phyloP scores from a whole-genome alignment of 2,888 invertebrate species.

The Scaeva pyrastri region DNA sequence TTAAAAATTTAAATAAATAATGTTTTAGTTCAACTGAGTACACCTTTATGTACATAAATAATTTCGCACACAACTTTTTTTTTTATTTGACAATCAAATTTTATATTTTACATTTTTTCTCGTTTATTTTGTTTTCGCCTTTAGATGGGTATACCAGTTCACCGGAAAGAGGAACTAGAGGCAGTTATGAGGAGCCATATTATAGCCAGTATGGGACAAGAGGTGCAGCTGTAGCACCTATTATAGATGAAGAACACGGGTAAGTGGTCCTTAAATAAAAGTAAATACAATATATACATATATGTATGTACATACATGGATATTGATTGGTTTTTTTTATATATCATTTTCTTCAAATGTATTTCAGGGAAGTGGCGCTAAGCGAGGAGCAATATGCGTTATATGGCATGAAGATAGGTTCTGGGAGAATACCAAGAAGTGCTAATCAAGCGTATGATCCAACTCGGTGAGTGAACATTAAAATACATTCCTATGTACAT shows the following conservation, averaged over 20 bases:
- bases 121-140: slow-evolving; percentile 57
- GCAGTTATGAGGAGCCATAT: slow-evolving; percentile 93
- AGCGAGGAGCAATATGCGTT: slow-evolving; percentile 89
- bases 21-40: background rate
- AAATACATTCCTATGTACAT: background rate
- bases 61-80: background rate
- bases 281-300: background rate
- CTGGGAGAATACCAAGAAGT: slow-evolving; percentile 85
- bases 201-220: slow-evolving; percentile 91
- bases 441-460: slow-evolving; percentile 84
- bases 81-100: background rate
- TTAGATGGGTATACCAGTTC: slow-evolving; percentile 94
- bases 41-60: background rate
- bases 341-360: slow-evolving; percentile 56
- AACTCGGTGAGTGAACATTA: slow-evolving; percentile 80
- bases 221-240: slow-evolving; percentile 90
- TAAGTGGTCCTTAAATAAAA: slow-evolving; percentile 67
- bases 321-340: slow-evolving; percentile 13
- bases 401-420: slow-evolving; percentile 87
- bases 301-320: too few relatives aligned
- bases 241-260: slow-evolving; percentile 95
- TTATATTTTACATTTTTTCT: background rate
- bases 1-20: background rate
- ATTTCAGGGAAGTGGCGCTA: slow-evolving; percentile 87
- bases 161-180: slow-evolving; percentile 90